These are phyloP conservation scores for Dryadula phaetusa DNA, from an alignment of 2,888 invertebrate genomes.

Conservation along the genomic window DNA sequence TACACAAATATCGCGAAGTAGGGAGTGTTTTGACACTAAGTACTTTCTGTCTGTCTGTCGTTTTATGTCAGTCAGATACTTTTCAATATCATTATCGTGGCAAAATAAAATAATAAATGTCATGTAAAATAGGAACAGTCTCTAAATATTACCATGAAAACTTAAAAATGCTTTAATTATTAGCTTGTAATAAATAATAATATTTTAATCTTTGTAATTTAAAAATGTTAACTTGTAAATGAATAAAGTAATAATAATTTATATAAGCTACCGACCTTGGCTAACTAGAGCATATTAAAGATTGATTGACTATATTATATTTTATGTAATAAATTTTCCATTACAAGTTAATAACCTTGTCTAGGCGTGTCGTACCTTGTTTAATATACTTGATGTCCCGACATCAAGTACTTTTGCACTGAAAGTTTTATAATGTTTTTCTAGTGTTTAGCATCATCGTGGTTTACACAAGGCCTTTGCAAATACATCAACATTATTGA, in stretches of 20 bases:
- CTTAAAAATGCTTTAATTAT: background rate
- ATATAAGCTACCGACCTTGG: conserved; percentile 27
- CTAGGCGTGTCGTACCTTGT: conserved; percentile 16
- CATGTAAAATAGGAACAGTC: background rate
- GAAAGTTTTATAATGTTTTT: conserved; percentile 51
- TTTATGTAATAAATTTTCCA: conserved; percentile 30
- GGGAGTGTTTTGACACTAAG: too few species aligned
- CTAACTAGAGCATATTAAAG: conserved; percentile 30
- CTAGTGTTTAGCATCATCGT: conserved; percentile 68
- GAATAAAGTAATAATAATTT: background rate
- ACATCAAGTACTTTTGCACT: conserved; percentile 34
- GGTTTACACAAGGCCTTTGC: conserved; percentile 60
- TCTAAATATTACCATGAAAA: too few species aligned
- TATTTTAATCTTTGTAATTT: too few species aligned
- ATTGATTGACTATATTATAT: conserved; percentile 31
- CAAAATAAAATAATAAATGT: background rate
- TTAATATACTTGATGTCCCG: too few species aligned
- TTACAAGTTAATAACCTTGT: conserved; percentile 33
- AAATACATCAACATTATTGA: conserved; percentile 28
- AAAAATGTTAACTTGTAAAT: background rate
- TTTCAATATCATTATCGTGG: background rate
- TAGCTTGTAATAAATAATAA: too few species aligned
- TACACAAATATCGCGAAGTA: too few species aligned
- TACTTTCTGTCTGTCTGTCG: too few species aligned
- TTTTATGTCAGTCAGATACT: too few species aligned